Conservation (phyloP, 2,113 vertebrate genomes). For the Hypomesus transpacificus region DNA sequence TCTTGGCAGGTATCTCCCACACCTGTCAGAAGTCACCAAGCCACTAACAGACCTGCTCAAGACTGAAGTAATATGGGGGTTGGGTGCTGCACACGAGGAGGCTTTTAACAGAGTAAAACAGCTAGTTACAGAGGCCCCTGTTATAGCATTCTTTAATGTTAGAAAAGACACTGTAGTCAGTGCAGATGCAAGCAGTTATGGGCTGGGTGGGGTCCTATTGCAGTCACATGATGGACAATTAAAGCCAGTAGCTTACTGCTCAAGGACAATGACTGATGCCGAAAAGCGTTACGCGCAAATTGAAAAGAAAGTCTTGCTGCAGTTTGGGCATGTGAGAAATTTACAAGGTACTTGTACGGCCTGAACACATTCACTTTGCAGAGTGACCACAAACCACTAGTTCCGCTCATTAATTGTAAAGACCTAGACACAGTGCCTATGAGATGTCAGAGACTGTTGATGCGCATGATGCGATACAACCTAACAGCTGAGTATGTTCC, state of each 20-base stretch:
- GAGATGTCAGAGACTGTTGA: constrained; percentile 23
- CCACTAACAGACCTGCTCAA: constrained; percentile 6
- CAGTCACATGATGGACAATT: not conserved
- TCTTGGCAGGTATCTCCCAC: not conserved
- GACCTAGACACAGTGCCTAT: constrained; percentile 20
- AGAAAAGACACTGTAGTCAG: constrained; percentile 10
- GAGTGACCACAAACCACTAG: constrained; percentile 24
- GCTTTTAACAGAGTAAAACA: constrained; percentile 12
- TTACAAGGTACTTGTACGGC: constrained; percentile 19
- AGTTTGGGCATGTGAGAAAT: constrained; percentile 31
- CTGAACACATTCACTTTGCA: constrained; percentile 12
- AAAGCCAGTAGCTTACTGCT: constrained; percentile 2
- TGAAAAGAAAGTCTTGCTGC: constrained; percentile 17
- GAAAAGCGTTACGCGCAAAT: constrained; percentile 20
- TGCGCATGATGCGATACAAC: constrained; percentile 26
- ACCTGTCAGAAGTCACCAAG: constrained; percentile 6
- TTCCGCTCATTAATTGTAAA: constrained; percentile 16
- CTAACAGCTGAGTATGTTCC: constrained; percentile 6
- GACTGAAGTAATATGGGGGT: not conserved
- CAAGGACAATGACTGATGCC: constrained; percentile 12
- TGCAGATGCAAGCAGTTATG: constrained; percentile 14
- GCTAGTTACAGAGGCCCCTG: not conserved
- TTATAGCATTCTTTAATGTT: constrained; percentile 8
- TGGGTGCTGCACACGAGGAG: constrained; percentile 2
- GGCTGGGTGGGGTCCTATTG: not conserved